Evolutionary conservation across 2,113 vertebrate genomes (phyloP).

Genomic region (Sapayoa aenigma): DNA sequence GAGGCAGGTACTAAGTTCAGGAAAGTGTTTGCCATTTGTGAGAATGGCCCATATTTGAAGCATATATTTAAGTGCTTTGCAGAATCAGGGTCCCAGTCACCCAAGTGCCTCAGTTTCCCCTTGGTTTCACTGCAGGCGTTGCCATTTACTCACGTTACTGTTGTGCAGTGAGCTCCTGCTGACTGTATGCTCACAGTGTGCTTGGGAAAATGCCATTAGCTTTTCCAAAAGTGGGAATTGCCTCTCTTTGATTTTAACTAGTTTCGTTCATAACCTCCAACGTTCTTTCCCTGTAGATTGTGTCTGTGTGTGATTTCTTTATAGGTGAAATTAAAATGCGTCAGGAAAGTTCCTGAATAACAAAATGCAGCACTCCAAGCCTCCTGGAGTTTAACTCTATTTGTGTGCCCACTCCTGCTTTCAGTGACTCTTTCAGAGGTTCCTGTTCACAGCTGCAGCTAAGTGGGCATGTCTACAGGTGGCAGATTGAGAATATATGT

Average conservation of each 20-base stretch:
- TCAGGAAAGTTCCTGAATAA: constrained; percentile 30
- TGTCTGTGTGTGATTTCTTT: neutral
- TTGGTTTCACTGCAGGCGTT: neutral
- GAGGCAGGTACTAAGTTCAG: neutral
- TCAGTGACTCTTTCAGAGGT: constrained; percentile 27
- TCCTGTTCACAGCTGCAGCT: constrained; percentile 55
- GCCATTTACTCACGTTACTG: neutral
- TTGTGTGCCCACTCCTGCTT: constrained; percentile 42
- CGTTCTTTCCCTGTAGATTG: neutral
- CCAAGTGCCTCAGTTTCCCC: neutral
- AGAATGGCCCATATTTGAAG: neutral
- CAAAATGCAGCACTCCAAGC: constrained; percentile 34
- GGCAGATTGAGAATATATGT: neutral
- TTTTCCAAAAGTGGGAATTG: constrained; percentile 40
- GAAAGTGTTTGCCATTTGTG: neutral
- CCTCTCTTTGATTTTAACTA: constrained; percentile 6
- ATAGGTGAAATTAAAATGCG: constrained; percentile 17
- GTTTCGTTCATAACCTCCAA: neutral
- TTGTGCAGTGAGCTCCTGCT: neutral
- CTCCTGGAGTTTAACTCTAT: constrained; percentile 52
- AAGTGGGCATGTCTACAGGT: neutral
- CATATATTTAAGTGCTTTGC: neutral
- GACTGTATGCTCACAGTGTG: neutral
- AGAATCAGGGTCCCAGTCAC: neutral
- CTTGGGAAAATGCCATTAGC: constrained; percentile 6